Conservation (phyloP, 1,140 invertebrate genomes). For the Sipha flava region DNA sequence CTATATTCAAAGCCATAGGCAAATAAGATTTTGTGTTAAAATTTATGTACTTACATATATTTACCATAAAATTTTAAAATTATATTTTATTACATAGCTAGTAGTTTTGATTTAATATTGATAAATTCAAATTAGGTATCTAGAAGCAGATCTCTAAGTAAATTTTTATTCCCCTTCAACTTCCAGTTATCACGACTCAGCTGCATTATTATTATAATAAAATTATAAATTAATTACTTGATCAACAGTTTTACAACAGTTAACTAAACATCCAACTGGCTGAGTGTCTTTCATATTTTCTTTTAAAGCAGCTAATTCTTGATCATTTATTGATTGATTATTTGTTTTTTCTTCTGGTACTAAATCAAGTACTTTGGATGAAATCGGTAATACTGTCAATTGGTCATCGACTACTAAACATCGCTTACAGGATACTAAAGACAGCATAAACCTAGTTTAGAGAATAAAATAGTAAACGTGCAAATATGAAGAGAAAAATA, state of each 20-base stretch:
- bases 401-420: conserved; percentile 93
- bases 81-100: no score
- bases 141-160: no score
- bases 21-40: no score
- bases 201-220: no score
- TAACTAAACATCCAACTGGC: conserved; percentile 81
- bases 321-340: conserved; percentile 45
- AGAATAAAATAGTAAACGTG: not conserved
- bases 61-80: no score
- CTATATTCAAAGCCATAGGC: no score
- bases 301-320: conserved; percentile 62
- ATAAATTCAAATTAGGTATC: no score
- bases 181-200: no score
- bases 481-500: not conserved
- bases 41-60: no score
- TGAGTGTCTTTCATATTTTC: conserved; percentile 76
- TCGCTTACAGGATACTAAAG: conserved; percentile 73
- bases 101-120: no score
- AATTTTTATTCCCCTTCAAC: no score
- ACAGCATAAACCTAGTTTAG: conserved; percentile 70
- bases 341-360: conserved; percentile 52
- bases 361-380: conserved; percentile 69
- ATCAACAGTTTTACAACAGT: conserved; percentile 86
- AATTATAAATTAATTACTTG: conserved; percentile 52
- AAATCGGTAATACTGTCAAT: conserved; percentile 83